phyloP scores from a whole-genome alignment of 2,113 vertebrate species.

The Rhea pennata region DNA sequence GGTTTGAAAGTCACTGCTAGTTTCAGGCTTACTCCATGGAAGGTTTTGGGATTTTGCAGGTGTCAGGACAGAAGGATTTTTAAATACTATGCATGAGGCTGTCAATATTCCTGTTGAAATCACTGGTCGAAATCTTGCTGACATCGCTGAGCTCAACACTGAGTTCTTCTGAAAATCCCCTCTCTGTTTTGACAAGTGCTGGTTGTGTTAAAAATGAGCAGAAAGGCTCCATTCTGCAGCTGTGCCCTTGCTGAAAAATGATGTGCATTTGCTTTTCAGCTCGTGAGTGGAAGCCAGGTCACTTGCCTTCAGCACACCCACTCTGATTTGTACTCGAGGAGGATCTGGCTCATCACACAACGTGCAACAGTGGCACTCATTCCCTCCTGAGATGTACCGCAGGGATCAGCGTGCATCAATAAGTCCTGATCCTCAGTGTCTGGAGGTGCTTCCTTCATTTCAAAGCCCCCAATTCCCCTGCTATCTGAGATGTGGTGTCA shows the following conservation, averaged over 20 bases:
- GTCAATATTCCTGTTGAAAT: neutral
- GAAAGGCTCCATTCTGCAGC: neutral
- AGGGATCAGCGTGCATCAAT: neutral
- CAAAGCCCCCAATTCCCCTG: fast-evolving
- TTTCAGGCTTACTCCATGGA: neutral
- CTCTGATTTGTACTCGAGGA: neutral
- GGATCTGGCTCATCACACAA: fast-evolving
- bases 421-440: neutral
- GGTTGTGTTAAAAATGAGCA: neutral
- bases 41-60: neutral
- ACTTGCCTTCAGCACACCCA: neutral
- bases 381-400: fast-evolving
- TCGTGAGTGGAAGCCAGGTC: fast-evolving
- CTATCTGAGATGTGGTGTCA: neutral
- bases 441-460: neutral
- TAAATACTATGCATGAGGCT: neutral
- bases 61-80: neutral
- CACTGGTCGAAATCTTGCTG: neutral
- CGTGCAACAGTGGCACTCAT: fast-evolving
- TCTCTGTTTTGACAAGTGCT: neutral
- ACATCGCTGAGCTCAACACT: fast-evolving
- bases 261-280: neutral
- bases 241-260: neutral
- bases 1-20: neutral
- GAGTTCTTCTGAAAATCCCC: neutral